Evolutionary conservation across 1,140 invertebrate genomes (phyloP).

Genomic region (Oryzaephilus surinamensis): DNA sequence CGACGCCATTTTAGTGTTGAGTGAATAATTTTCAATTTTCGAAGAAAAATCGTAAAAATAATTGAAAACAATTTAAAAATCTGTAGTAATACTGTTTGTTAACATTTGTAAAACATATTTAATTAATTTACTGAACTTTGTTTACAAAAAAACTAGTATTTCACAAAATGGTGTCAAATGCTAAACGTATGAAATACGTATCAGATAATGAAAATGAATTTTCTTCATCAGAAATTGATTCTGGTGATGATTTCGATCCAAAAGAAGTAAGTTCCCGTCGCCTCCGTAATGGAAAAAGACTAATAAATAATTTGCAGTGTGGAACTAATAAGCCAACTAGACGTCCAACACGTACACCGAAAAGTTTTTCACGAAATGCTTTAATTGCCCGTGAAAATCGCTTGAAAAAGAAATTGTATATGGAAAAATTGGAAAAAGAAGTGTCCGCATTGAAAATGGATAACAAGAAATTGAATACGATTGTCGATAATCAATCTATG

Average conservation of each 20-base stretch:
- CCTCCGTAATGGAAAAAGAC: neutral
- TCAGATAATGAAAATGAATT: conserved; percentile 14
- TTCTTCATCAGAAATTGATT: conserved; percentile 13
- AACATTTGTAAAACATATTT: no score
- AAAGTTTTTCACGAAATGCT: conserved; percentile 38
- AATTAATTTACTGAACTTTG: no score
- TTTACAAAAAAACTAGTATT: no score
- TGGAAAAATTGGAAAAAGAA: conserved; percentile 44
- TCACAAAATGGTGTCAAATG: conserved; percentile 16
- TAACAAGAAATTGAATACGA: conserved; percentile 38
- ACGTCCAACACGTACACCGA: conserved; percentile 18
- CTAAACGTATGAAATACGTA: conserved; percentile 19
- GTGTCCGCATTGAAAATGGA: conserved; percentile 35
- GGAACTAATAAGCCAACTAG: conserved; percentile 6
- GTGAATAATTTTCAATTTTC: no score
- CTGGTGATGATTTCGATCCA: conserved; percentile 3
- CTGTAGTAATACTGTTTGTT: no score
- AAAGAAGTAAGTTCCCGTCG: conserved; percentile 8
- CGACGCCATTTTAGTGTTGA: no score
- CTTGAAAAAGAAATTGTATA: conserved; percentile 44
- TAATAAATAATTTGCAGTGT: conserved; percentile 8
- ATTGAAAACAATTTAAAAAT: no score
- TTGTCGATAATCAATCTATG: conserved; percentile 38
- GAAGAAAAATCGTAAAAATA: no score
- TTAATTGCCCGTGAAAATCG: conserved; percentile 48